A percentile compares a stretch with the other conserved stretches of the same genome.
These are phyloP conservation scores for Craterocephalus amniculus DNA, from an alignment of 2,797 vertebrate genomes.

Conservation along the genomic window DNA sequence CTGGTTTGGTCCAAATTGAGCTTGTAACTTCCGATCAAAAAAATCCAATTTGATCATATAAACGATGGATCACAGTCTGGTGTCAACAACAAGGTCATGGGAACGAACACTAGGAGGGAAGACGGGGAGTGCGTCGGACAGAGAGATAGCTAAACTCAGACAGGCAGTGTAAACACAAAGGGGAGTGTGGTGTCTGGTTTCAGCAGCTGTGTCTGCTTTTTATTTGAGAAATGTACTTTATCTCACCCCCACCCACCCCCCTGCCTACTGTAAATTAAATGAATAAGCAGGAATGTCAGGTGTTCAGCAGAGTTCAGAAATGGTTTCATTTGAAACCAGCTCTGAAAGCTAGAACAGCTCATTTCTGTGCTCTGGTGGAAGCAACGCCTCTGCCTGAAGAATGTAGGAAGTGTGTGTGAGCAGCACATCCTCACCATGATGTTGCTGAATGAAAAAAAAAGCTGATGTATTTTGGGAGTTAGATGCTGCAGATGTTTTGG, in stretches of 20 bases:
- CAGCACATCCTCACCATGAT: conserved; percentile 19
- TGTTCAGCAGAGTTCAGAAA: neutral
- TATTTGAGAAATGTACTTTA: conserved; percentile 14
- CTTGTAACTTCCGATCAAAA: conserved; percentile 41
- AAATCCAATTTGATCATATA: conserved; percentile 50
- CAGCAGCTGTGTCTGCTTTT: conserved; percentile 60
- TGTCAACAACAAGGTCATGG: conserved; percentile 72
- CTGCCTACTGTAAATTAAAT: conserved; percentile 20
- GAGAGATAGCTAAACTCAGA: conserved; percentile 52
- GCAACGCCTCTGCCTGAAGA: conserved; percentile 38
- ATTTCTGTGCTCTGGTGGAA: conserved; percentile 1
- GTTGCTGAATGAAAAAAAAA: conserved; percentile 6
- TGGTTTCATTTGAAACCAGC: conserved; percentile 7
- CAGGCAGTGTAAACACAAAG: conserved; percentile 66
- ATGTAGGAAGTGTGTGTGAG: conserved; percentile 64
- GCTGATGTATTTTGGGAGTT: neutral
- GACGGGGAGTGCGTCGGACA: conserved; percentile 50
- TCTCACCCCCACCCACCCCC: neutral
- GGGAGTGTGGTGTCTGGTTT: conserved; percentile 67
- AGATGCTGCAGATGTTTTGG: conserved; percentile 61
- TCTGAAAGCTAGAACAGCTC: conserved; percentile 40
- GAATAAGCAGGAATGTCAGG: neutral
- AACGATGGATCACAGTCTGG: conserved; percentile 48
- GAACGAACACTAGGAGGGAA: conserved; percentile 65
- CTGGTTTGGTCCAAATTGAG: conserved; percentile 10